Evolutionary conservation across 1,140 invertebrate genomes (phyloP).

Genomic region (Brachionus koreanus): DNA sequence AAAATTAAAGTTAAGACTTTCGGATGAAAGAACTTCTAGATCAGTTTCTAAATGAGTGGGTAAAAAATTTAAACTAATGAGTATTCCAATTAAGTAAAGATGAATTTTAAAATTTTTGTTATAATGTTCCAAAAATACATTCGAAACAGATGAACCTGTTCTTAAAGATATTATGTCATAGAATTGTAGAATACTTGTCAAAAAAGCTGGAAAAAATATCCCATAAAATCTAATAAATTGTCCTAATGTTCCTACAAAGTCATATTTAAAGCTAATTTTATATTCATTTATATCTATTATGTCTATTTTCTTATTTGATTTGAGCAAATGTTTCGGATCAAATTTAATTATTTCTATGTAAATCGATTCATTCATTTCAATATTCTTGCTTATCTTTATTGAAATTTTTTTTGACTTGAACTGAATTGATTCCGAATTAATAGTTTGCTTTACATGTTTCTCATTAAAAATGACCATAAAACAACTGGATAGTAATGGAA

Average conservation of each 20-base stretch:
- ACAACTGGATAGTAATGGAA: not conserved
- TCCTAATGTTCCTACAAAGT: not conserved
- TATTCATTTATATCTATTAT: not conserved
- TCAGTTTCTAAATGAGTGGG: not conserved
- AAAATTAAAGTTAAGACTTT: not conserved
- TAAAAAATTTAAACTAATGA: not conserved
- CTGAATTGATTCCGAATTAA: constrained; percentile 10
- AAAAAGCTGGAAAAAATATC: not conserved
- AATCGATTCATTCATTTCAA: not conserved
- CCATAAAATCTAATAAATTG: constrained; percentile 37
- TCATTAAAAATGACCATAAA: constrained; percentile 30
- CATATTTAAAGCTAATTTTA: not conserved
- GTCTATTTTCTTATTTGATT: not conserved
- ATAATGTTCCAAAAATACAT: not conserved
- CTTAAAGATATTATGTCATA: not conserved
- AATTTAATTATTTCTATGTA: constrained; percentile 16
- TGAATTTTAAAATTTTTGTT: not conserved
- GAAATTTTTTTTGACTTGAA: constrained; percentile 22
- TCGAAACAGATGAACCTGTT: not conserved
- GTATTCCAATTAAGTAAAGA: not conserved
- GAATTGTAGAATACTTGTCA: not conserved
- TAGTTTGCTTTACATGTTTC: not conserved
- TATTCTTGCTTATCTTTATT: not conserved
- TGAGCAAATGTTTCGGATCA: constrained; percentile 5
- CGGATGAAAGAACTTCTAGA: not conserved